Percentiles rank a stretch among this genome's conserved stretches.
phyloP scores from a whole-genome alignment of 2,797 vertebrate genomes.

The Tiaroga cobitis region DNA sequence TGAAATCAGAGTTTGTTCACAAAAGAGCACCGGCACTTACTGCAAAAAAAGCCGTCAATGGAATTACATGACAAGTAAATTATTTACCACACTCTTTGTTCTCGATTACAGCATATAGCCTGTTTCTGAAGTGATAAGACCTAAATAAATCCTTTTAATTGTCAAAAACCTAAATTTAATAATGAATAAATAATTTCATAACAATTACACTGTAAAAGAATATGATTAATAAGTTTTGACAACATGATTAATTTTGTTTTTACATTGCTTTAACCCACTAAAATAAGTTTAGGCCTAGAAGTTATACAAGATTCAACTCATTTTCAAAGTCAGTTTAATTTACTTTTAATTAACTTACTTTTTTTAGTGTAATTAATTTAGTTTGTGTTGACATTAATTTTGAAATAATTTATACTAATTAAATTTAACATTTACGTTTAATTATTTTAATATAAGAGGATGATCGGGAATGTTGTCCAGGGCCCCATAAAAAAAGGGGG shows the following conservation, averaged over 20 bases:
- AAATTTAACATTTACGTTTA: too few species aligned
- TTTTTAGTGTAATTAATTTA: too few species aligned
- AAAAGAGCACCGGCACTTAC: neutral
- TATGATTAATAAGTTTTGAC: too few species aligned
- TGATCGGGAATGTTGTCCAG: neutral
- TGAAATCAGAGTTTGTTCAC: slow-evolving; percentile 29
- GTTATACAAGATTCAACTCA: too few species aligned
- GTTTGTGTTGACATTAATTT: neutral
- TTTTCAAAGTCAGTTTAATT: too few species aligned
- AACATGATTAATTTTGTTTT: too few species aligned
- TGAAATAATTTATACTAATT: neutral
- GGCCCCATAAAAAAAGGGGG: neutral
- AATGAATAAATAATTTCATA: neutral
- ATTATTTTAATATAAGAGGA: neutral
- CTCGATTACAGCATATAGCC: neutral
- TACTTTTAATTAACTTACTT: too few species aligned
- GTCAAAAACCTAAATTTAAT: neutral
- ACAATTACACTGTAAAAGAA: too few species aligned
- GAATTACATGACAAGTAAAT: neutral
- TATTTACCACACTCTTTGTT: slow-evolving; percentile 4
- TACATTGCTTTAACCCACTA: too few species aligned
- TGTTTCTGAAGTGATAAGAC: neutral
- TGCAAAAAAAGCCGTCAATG: neutral
- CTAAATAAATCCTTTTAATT: neutral
- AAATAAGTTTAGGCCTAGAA: too few species aligned